Evolutionary conservation across 2,888 invertebrate species (phyloP), one percentile per base, ranked within the genome.

Genomic region (Nebria salina): DNA sequence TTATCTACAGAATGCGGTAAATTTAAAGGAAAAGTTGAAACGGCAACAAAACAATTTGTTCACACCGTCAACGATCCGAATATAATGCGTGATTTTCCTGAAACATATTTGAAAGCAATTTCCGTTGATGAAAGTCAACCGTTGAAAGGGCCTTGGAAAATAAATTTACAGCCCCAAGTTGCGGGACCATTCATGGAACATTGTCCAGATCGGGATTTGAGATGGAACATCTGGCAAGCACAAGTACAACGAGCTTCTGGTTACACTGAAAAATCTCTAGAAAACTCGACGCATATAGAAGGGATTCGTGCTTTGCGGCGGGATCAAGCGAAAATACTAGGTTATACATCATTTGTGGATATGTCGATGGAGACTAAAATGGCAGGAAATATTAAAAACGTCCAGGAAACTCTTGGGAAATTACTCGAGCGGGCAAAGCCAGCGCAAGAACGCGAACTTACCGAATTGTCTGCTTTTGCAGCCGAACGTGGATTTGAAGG

Each of bases 311-410:
- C 87, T 72, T 87, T 92, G 65, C 92, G 96, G 83, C 89, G 89
- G 70, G 93, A 94, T 65, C 93, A 95, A 86, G 97, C 97, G 0
- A 90, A 93, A 83, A 85, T 94, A 13, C 89, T 98, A 9, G 97
- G 98, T 0, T 98, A 93, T 87, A 91, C 94, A 83, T 93, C 92
- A 77, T 98, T 90, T 88, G 94, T 93, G 0, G 94, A 97, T 65
- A 94, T 98, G 94, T 96, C 96, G 65, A 96, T 98, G 96, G 94
- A 95, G 89, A 97, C 97, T 0, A 98, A 97, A 91, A 94, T 98
- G 97, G 96, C 97, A 7, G 95, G 94, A 8, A 94, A 91, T 83
- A 89, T 96, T 13, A 93, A 95, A 76, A 95, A 94, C 87, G 93
- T 97, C 0, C 90, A 94, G 83, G 91, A 92, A 82, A 91, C 94